A percentile compares a stretch with the other conserved stretches of the same genome.
Conservation (phyloP, 1,140 invertebrate species). For the Papilio polytes region DNA sequence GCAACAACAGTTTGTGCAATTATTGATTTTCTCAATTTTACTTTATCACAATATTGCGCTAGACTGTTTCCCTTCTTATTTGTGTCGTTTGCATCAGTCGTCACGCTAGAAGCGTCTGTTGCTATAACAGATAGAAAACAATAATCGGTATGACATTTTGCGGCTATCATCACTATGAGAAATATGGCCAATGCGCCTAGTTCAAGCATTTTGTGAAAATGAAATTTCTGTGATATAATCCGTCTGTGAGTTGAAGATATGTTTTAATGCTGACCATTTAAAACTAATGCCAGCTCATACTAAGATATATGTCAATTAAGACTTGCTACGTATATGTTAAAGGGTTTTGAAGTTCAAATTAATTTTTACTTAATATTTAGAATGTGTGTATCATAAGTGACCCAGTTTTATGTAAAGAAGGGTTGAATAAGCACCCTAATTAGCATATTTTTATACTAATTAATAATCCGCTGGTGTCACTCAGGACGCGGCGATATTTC, state of each 20-base stretch:
- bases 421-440: neutral
- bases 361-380: neutral
- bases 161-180: neutral
- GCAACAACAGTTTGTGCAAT: slow-evolving; percentile 7
- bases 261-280: neutral
- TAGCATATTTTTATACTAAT: slow-evolving; percentile 63
- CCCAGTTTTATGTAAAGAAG: neutral
- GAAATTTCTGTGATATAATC: neutral
- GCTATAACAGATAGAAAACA: neutral
- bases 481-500: slow-evolving; percentile 71
- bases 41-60: slow-evolving; percentile 5
- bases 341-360: neutral
- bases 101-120: slow-evolving; percentile 23
- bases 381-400: neutral
- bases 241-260: neutral
- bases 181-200: neutral
- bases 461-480: slow-evolving; percentile 69
- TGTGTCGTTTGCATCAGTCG: slow-evolving; percentile 19
- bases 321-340: neutral
- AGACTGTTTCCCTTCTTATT: neutral
- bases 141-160: slow-evolving; percentile 11
- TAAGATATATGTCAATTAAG: neutral
- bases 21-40: slow-evolving; percentile 6
- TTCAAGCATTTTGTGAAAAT: neutral
- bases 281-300: neutral